phyloP scores from a whole-genome alignment of 64 coral and sea anemone species.

The Porites australiensis region DNA sequence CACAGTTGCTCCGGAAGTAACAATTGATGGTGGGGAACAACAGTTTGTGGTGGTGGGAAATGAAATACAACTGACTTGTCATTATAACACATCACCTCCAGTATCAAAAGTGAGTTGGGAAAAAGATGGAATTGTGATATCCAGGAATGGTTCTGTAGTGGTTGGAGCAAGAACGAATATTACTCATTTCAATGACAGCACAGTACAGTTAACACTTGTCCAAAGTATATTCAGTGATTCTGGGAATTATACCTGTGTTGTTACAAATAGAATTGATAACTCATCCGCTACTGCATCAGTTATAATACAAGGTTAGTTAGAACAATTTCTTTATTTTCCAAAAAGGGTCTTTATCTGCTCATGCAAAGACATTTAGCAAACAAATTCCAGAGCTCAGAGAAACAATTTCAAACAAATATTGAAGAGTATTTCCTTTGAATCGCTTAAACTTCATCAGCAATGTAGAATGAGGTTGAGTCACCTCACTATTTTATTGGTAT shows the following conservation, averaged over 20 bases:
- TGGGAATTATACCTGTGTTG: neutral
- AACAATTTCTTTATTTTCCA: too few species aligned
- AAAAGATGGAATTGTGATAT: neutral
- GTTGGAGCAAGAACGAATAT: neutral
- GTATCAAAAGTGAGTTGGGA: slow-evolving; percentile 8
- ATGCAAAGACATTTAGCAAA: too few species aligned
- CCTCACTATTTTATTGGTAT: too few species aligned
- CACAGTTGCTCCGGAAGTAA: slow-evolving; percentile 10
- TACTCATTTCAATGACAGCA: neutral
- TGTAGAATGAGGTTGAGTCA: too few species aligned
- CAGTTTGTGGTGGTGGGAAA: neutral
- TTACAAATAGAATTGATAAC: neutral
- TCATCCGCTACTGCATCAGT: neutral
- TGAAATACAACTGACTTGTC: slow-evolving; percentile 11
- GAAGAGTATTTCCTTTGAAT: too few species aligned
- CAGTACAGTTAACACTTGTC: neutral
- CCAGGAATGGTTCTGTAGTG: neutral
- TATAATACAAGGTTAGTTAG: slow-evolving; percentile 13
- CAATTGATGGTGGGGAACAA: neutral
- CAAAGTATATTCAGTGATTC: neutral
- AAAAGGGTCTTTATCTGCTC: too few species aligned
- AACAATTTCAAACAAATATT: too few species aligned
- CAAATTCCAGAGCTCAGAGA: too few species aligned
- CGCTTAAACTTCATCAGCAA: too few species aligned
- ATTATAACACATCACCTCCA: slow-evolving; percentile 4